phyloP scores from a whole-genome alignment of 2,888 invertebrate genomes.

The Lithophane leautieri region DNA sequence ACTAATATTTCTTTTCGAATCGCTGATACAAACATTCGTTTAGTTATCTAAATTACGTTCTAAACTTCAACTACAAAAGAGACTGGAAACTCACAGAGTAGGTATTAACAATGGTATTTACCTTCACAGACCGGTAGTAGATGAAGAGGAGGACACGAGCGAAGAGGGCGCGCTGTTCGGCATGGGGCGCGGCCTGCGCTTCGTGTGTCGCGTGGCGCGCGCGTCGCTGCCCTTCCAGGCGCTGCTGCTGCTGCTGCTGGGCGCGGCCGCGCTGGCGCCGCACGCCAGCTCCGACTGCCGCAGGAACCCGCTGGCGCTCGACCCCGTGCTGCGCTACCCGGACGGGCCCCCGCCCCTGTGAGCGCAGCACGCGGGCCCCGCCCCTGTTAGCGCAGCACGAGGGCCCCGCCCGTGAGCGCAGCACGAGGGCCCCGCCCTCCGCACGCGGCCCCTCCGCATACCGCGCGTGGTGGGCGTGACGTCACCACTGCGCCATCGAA shows the following conservation, averaged over 20 bases:
- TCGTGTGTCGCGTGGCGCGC: slow-evolving; percentile 96
- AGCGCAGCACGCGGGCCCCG: slow-evolving; percentile 93
- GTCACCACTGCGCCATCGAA: slow-evolving; percentile 35
- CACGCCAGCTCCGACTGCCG: slow-evolving; percentile 96
- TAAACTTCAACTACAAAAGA: slow-evolving; percentile 10
- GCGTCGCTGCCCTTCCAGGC: slow-evolving; percentile 98
- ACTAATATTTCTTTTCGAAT: not conserved
- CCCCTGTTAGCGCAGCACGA: slow-evolving; percentile 90
- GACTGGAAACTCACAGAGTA: rapidly evolving
- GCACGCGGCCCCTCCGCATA: not conserved
- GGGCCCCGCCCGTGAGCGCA: slow-evolving; percentile 91
- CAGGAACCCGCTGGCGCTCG: slow-evolving; percentile 93
- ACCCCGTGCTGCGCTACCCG: slow-evolving; percentile 97
- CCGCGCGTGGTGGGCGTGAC: not conserved
- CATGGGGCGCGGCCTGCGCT: slow-evolving; percentile 94
- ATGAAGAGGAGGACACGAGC: slow-evolving; percentile 70
- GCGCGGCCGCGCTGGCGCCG: slow-evolving; percentile 97
- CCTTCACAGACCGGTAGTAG: slow-evolving; percentile 75
- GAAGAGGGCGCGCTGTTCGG: slow-evolving; percentile 78
- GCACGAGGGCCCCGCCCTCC: slow-evolving; percentile 96
- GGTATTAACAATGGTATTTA: too few species aligned
- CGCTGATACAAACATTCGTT: not conserved
- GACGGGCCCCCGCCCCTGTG: slow-evolving; percentile 97
- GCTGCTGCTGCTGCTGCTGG: slow-evolving; percentile 97
- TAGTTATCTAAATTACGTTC: not conserved